A percentile compares a stretch with the other conserved stretches of the same genome.
Evolutionary conservation across 2,797 vertebrate genomes (phyloP).

Genomic region (Chaenodraco wilsoni): DNA sequence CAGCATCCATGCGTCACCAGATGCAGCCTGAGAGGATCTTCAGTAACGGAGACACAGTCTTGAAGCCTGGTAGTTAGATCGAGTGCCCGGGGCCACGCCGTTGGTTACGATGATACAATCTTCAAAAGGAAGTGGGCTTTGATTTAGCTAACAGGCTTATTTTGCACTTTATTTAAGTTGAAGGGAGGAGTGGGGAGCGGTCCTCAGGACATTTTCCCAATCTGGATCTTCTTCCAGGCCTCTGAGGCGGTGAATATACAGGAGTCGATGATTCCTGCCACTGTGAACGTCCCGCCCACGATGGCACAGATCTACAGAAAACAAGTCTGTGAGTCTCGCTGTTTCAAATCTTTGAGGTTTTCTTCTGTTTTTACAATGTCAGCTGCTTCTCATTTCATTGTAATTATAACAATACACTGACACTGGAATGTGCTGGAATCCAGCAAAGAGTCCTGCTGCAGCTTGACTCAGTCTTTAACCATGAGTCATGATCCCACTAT

Average conservation of each 20-base stretch:
- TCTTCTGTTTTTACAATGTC: background rate
- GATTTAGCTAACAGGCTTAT: slow-evolving; percentile 73
- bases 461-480: slow-evolving; percentile 55
- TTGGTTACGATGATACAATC: slow-evolving; percentile 41
- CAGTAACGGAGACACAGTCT: slow-evolving; percentile 52
- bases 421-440: slow-evolving; percentile 29
- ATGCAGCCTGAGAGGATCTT: slow-evolving; percentile 52
- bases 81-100: slow-evolving; percentile 33
- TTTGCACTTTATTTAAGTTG: slow-evolving; percentile 70
- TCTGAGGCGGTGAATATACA: slow-evolving; percentile 99
- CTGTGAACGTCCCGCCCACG: slow-evolving; percentile 97
- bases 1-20: slow-evolving; percentile 38
- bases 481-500: slow-evolving; percentile 66
- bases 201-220: slow-evolving; percentile 94
- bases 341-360: background rate
- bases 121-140: slow-evolving; percentile 43
- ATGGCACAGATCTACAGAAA: slow-evolving; percentile 94
- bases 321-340: background rate
- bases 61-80: slow-evolving; percentile 70
- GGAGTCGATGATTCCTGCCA: slow-evolving; percentile 98
- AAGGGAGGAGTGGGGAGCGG: slow-evolving; percentile 17
- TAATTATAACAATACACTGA: slow-evolving; percentile 22
- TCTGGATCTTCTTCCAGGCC: slow-evolving; percentile 99
- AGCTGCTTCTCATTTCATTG: slow-evolving; percentile 21
- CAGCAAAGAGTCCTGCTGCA: slow-evolving; percentile 13